phyloP scores from a whole-genome alignment of 2,113 vertebrate species.

The Oryzias celebensis region DNA sequence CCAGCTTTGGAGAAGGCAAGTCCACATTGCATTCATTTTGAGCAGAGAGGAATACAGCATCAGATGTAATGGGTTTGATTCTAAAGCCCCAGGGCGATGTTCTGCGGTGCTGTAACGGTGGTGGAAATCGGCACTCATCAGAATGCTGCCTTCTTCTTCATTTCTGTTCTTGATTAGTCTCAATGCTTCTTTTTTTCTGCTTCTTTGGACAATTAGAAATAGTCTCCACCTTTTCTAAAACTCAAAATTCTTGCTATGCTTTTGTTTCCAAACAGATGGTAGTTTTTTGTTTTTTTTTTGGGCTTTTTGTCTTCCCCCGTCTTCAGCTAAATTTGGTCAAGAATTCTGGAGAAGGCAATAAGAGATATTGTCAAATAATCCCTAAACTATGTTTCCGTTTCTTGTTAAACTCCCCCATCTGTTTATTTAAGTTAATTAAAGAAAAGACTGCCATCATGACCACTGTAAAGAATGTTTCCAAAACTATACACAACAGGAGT shows the following conservation, averaged over 20 bases:
- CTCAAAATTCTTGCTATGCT: constrained; percentile 38
- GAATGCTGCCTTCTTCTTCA: constrained; percentile 39
- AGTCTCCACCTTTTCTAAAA: constrained; percentile 14
- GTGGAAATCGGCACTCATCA: constrained; percentile 60
- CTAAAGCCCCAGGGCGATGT: constrained; percentile 53
- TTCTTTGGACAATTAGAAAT: constrained; percentile 43
- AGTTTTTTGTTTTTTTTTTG: constrained; percentile 19
- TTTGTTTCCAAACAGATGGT: constrained; percentile 60
- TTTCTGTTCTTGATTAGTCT: constrained; percentile 30
- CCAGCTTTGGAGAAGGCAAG: constrained; percentile 51
- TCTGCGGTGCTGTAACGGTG: constrained; percentile 63
- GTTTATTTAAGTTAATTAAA: constrained; percentile 47
- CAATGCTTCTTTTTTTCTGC: constrained; percentile 21
- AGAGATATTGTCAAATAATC: constrained; percentile 43
- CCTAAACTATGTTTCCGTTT: constrained; percentile 39
- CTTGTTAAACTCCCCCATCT: constrained; percentile 5
- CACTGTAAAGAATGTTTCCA: constrained; percentile 42
- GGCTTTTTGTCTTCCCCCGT: constrained; percentile 35
- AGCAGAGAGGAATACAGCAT: constrained; percentile 65
- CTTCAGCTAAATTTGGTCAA: constrained; percentile 54
- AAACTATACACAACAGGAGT: constrained; percentile 39
- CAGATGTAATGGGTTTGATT: constrained; percentile 75
- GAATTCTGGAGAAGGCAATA: constrained; percentile 46
- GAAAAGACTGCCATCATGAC: constrained; percentile 23
- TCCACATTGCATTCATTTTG: constrained; percentile 67